Evolutionary conservation across 2,888 invertebrate species (phyloP).

Genomic region (Ectemnius lituratus): DNA sequence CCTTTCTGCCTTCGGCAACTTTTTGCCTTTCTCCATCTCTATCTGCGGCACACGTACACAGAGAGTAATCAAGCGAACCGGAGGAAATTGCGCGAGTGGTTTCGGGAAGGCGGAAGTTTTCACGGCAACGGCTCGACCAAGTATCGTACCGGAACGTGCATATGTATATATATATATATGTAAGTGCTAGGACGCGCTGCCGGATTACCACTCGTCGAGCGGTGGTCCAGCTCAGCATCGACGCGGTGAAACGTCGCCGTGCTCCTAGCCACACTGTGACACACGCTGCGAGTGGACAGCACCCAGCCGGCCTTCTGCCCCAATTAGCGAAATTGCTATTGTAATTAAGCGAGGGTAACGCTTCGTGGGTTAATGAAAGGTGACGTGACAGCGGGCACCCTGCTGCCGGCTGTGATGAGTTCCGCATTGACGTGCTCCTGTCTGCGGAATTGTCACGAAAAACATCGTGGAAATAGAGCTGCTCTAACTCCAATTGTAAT

Average conservation of each 20-base stretch:
- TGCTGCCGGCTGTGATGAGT: constrained; percentile 16
- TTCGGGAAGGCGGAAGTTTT: too few species aligned
- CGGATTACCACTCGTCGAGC: background rate
- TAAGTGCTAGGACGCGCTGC: too few species aligned
- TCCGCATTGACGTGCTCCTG: constrained; percentile 21
- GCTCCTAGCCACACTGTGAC: background rate
- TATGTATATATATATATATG: too few species aligned
- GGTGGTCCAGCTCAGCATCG: background rate
- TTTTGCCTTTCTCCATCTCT: too few species aligned
- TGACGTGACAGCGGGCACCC: constrained; percentile 30
- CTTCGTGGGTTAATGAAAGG: constrained; percentile 62
- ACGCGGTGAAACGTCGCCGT: constrained; percentile 7
- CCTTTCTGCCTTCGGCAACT: too few species aligned
- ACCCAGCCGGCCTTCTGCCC: constrained; percentile 45
- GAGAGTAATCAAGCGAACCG: too few species aligned
- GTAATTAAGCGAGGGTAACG: constrained; percentile 65
- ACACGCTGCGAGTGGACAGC: constrained; percentile 1
- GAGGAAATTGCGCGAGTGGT: too few species aligned
- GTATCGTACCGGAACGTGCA: too few species aligned
- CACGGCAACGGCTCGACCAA: too few species aligned
- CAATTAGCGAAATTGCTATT: constrained; percentile 62
- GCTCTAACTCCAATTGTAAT: constrained; percentile 12
- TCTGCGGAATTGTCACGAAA: constrained; percentile 36
- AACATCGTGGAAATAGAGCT: constrained; percentile 21
- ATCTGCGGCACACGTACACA: too few species aligned